Conservation (phyloP, 1,140 invertebrate genomes). For the Pollicipes pollicipes region DNA sequence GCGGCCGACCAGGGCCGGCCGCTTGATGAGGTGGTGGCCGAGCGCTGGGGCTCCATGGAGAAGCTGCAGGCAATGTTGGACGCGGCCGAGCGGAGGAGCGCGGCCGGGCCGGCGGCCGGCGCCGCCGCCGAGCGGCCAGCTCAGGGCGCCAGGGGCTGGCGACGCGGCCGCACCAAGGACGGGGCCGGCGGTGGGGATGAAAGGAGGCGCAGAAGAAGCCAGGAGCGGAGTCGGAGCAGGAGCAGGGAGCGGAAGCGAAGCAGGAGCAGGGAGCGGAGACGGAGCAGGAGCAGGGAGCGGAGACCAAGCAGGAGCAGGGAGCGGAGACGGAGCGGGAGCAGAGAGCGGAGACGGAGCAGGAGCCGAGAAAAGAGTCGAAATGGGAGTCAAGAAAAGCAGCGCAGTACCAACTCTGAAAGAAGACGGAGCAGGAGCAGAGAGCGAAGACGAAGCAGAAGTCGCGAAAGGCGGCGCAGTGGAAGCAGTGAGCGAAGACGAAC, state of each 20-base stretch:
- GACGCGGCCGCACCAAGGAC: constrained; percentile 11
- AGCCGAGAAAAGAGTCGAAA: neutral
- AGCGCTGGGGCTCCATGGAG: constrained; percentile 39
- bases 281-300: neutral
- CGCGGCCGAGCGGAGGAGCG: constrained; percentile 11
- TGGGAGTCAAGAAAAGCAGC: neutral
- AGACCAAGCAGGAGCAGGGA: neutral
- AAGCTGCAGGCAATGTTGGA: constrained; percentile 14
- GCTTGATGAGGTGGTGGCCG: constrained; percentile 40
- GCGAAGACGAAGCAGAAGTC: too few relatives aligned
- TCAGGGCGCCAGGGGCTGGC: constrained; percentile 8
- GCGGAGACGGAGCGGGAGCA: neutral
- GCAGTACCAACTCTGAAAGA: too few relatives aligned
- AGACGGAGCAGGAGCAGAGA: neutral
- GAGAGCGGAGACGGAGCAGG: neutral
- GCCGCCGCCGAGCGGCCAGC: constrained; percentile 4
- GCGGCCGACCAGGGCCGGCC: constrained; percentile 34
- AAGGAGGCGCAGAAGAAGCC: neutral
- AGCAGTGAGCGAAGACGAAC: neutral
- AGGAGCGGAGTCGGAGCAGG: neutral
- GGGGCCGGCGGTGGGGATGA: neutral
- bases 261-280: neutral
- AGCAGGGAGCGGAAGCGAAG: neutral
- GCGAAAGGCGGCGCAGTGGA: neutral
- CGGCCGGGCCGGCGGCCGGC: neutral